Conservation (phyloP, 2,888 invertebrate species). For the Sesia bembeciformis region DNA sequence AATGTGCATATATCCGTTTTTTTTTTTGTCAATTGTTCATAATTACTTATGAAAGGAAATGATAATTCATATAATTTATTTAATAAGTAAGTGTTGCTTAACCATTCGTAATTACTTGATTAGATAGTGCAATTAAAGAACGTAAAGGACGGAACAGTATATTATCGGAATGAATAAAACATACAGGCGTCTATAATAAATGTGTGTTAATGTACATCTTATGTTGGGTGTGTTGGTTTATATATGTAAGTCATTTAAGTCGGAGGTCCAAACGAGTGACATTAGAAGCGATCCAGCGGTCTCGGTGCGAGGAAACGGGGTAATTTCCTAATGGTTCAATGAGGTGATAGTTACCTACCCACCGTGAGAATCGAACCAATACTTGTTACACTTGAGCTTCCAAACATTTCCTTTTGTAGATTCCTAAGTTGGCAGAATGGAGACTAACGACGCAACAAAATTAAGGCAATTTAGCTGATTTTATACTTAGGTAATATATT, state of each 20-base stretch:
- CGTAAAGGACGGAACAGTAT: too few species aligned
- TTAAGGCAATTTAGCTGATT: too few species aligned
- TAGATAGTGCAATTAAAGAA: too few species aligned
- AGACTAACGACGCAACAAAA: background rate
- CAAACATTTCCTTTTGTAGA: background rate
- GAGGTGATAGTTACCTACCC: conserved; percentile 50
- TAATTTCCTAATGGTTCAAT: conserved; percentile 56
- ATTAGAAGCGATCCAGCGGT: conserved; percentile 43
- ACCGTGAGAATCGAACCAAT: conserved; percentile 49
- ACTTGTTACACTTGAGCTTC: conserved; percentile 20
- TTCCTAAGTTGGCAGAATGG: background rate
- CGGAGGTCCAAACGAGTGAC: conserved; percentile 31
- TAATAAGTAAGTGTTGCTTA: too few species aligned
- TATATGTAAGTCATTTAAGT: conserved; percentile 3
- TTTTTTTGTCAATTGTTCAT: too few species aligned
- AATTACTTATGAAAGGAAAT: too few species aligned
- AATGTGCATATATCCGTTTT: too few species aligned
- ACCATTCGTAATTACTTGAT: too few species aligned
- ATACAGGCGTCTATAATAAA: background rate
- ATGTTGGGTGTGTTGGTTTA: too few species aligned
- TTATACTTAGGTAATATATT: too few species aligned
- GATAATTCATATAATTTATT: too few species aligned
- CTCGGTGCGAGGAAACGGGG: conserved; percentile 35
- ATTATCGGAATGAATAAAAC: too few species aligned
- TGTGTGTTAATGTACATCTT: background rate